Conservation (phyloP, 2,113 vertebrate genomes). For the Motacilla alba region DNA sequence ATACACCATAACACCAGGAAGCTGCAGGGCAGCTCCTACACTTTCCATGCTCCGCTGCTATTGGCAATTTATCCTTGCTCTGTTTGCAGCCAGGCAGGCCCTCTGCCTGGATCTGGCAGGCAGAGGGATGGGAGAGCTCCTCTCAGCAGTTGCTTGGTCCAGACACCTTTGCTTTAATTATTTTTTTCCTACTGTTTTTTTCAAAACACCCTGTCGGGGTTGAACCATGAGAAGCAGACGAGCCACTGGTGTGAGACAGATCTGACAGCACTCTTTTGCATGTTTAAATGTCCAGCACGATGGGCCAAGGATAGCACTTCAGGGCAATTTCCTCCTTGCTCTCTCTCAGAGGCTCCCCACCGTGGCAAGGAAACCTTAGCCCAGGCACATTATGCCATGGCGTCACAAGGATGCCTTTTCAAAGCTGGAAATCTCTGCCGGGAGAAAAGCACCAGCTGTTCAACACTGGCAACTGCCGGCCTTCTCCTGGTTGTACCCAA, state of each 20-base stretch:
- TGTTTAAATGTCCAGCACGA: neutral
- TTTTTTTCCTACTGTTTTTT: neutral
- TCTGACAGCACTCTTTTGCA: neutral
- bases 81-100: neutral
- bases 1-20: rapidly evolving
- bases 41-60: neutral
- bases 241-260: neutral
- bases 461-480: neutral
- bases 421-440: neutral
- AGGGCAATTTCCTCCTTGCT: neutral
- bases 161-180: neutral
- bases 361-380: neutral
- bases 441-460: neutral
- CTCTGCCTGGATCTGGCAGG: neutral
- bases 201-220: neutral
- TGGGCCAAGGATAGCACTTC: neutral
- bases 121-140: neutral
- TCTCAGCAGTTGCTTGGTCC: neutral
- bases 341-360: neutral
- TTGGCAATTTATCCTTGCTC: neutral
- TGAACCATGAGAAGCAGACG: neutral
- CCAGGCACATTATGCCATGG: neutral
- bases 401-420: neutral
- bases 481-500: neutral
- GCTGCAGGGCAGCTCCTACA: neutral